Evolutionary conservation across 2,113 vertebrate genomes (phyloP), one percentile per base, ranked within the genome.

Genomic region (Psophia crepitans): DNA sequence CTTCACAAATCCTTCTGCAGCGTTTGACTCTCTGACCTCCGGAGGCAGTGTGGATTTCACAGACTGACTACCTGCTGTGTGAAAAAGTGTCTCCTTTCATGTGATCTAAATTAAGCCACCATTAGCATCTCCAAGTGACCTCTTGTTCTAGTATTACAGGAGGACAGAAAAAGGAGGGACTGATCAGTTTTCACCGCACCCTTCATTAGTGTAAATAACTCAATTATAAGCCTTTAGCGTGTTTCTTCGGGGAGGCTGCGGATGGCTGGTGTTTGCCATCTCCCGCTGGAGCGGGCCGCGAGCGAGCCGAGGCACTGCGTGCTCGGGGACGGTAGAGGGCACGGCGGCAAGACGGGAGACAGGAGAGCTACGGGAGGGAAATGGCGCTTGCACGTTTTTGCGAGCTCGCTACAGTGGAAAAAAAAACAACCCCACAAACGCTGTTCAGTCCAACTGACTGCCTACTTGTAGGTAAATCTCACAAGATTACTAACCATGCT

Each of bases 61-160:
- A 97, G 82, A 58, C 84, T 37, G 89, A 85, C 74, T 92, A 97
- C 96, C 93, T 97, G 96, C 97, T 96, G 95, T 65, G 96, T 89
- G 91, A 93, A 87, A 80, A 95, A 96, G 93, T 64, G 60, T 97
- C 92, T 93, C 65, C 90, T 97, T 97, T 95, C 95, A 94, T 93
- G 85, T 37, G 82, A 90, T 93, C 96, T 97, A 97, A 97, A 97
- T 97, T 97, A 97, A 97, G 97, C 91, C 84, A 87, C 96, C 85
- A 95, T 97, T 97, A 97, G 91, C 92, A 97, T 97, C 93, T 95
- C 89, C 6, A 26, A 92, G 80, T 91, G 95, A 97, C 97, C 97
- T 97, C 97, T 96, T 95, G 92, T 96, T 96, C 96, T 85, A 90
- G 69, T 95, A 80, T 96, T 95, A 96, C 80, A 78, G 43, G 69